phyloP scores from a whole-genome alignment of 2,888 invertebrate genomes.

The Mayetiola destructor region DNA sequence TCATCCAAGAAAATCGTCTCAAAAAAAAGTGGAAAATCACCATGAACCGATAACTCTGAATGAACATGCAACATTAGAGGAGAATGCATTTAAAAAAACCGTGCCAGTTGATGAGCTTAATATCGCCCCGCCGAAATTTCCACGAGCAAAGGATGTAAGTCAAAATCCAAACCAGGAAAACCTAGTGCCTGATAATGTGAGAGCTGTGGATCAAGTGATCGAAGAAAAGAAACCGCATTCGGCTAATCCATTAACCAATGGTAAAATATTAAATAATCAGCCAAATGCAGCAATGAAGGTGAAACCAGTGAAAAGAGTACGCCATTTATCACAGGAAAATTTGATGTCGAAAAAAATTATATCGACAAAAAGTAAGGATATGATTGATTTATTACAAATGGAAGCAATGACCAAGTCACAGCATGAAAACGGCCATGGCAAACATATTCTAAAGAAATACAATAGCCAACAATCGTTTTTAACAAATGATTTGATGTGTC shows the following conservation, averaged over 20 bases:
- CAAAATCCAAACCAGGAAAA: too few species aligned
- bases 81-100: too few species aligned
- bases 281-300: too few species aligned
- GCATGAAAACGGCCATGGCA: background rate
- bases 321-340: slow-evolving; percentile 10
- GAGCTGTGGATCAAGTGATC: too few species aligned
- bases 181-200: too few species aligned
- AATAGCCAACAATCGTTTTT: slow-evolving; percentile 20
- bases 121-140: too few species aligned
- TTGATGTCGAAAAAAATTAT: background rate
- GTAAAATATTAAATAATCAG: background rate
- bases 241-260: background rate
- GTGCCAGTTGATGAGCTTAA: too few species aligned
- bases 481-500: slow-evolving; percentile 18
- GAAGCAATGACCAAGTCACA: background rate
- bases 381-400: background rate
- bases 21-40: too few species aligned
- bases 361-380: background rate
- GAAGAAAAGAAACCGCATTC: background rate
- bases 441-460: slow-evolving; percentile 14
- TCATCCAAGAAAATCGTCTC: background rate
- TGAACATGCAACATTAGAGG: background rate
- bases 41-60: too few species aligned
- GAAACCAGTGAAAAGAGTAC: background rate
- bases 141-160: too few species aligned